These are phyloP conservation scores for Lophius americanus DNA, from an alignment of 2,797 vertebrate genomes.

Conservation along the genomic window DNA sequence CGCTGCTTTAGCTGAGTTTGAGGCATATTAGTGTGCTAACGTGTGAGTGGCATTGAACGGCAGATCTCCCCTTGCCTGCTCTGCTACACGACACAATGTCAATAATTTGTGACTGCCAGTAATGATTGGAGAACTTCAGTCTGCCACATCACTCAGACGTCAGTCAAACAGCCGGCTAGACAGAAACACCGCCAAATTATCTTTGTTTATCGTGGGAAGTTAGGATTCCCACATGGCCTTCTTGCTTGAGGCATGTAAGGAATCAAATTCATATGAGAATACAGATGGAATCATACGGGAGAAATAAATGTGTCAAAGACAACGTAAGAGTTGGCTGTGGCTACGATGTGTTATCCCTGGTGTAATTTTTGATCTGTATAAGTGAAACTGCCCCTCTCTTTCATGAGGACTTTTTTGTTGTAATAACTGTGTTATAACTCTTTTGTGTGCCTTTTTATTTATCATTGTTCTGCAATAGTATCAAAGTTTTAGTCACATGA, in stretches of 20 bases:
- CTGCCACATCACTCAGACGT: slow-evolving; percentile 20
- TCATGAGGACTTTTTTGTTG: no score
- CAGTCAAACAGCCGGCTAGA: slow-evolving; percentile 1
- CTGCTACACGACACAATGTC: slow-evolving; percentile 48
- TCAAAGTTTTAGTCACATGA: no score
- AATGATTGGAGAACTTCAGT: slow-evolving; percentile 4
- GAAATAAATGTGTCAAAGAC: no score
- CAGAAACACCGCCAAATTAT: slow-evolving; percentile 13
- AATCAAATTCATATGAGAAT: neutral
- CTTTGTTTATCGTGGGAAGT: slow-evolving; percentile 2
- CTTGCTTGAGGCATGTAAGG: neutral
- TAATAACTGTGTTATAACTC: no score
- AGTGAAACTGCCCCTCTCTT: no score
- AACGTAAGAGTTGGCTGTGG: no score
- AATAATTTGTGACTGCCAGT: slow-evolving; percentile 26
- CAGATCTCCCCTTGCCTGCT: slow-evolving; percentile 49
- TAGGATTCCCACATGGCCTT: neutral
- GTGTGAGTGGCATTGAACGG: slow-evolving; percentile 39
- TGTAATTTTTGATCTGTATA: no score
- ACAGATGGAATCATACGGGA: neutral
- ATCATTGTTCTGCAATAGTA: no score
- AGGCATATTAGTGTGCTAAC: slow-evolving; percentile 24
- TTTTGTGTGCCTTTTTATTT: no score
- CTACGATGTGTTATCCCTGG: no score
- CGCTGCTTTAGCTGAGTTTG: slow-evolving; percentile 19